Percentiles rank a stretch among this genome's conserved stretches.
Evolutionary conservation across 2,113 vertebrate species (phyloP).

Genomic region (Eclectus roratus): DNA sequence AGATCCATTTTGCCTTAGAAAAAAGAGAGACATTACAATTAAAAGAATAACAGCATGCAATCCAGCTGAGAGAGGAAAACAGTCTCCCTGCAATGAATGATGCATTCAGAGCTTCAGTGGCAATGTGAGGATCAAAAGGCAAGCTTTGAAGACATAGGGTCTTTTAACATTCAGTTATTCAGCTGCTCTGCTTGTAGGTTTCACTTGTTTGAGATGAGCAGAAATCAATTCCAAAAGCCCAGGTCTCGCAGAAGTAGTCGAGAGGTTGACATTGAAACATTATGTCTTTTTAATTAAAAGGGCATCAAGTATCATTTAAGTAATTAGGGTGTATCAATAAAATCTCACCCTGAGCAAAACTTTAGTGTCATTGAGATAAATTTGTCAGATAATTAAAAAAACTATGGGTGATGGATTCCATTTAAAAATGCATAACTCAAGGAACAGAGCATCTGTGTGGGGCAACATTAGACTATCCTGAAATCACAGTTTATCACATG

Average conservation of each 20-base stretch:
- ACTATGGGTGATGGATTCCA: not conserved
- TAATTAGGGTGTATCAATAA: slow-evolving; percentile 16
- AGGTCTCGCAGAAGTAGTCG: not conserved
- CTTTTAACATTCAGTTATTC: slow-evolving; percentile 40
- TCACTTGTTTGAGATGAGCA: slow-evolving; percentile 13
- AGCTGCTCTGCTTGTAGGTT: not conserved
- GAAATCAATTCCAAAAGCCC: slow-evolving; percentile 28
- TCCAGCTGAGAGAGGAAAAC: slow-evolving; percentile 10
- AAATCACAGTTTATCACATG: not conserved
- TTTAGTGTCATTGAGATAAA: not conserved
- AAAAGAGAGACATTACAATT: not conserved
- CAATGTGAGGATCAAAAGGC: slow-evolving; percentile 22
- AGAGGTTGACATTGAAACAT: not conserved
- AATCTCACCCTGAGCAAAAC: not conserved
- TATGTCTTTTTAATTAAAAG: slow-evolving; percentile 43
- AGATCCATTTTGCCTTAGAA: not conserved
- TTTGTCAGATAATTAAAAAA: not conserved
- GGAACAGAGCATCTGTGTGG: not conserved
- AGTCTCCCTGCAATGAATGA: not conserved
- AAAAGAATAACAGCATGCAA: not conserved
- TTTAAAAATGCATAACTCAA: not conserved
- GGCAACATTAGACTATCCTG: not conserved
- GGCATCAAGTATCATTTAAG: not conserved
- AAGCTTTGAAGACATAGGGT: slow-evolving; percentile 4
- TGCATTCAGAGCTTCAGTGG: not conserved